phyloP scores from a whole-genome alignment of 2,888 invertebrate genomes.

The Thereva unica region DNA sequence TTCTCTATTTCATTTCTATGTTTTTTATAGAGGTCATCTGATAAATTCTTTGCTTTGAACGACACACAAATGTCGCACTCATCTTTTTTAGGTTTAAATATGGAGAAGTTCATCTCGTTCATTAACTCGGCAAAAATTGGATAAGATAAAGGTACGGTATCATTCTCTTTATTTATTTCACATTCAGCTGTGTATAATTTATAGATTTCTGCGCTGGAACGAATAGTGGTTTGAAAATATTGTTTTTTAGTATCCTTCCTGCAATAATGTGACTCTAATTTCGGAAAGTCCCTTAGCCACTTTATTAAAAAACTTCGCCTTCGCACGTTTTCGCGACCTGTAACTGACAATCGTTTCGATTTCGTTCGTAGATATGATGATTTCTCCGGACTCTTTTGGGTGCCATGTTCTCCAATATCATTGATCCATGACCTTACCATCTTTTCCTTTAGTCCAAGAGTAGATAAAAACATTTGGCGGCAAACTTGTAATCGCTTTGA shows the following conservation, averaged over 20 bases:
- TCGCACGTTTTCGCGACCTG: too few species aligned
- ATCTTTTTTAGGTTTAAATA: slow-evolving; percentile 22
- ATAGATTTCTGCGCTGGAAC: slow-evolving; percentile 8
- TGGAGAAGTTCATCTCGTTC: slow-evolving; percentile 11
- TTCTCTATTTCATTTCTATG: not conserved
- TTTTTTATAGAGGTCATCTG: slow-evolving; percentile 3
- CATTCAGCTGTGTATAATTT: slow-evolving; percentile 12
- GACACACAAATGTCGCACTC: slow-evolving; percentile 24
- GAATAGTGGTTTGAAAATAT: slow-evolving; percentile 1
- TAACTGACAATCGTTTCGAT: too few species aligned
- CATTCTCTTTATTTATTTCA: not conserved
- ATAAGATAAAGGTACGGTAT: not conserved
- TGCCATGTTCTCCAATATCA: slow-evolving; percentile 21
- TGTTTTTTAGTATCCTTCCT: slow-evolving; percentile 10
- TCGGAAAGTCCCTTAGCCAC: slow-evolving; percentile 11
- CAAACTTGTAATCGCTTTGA: slow-evolving; percentile 35
- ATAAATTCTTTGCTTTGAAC: slow-evolving; percentile 13
- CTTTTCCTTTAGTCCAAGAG: slow-evolving; percentile 23
- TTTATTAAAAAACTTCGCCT: not conserved
- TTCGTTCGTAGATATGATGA: not conserved
- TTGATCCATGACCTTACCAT: slow-evolving; percentile 24
- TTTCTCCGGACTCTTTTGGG: slow-evolving; percentile 5
- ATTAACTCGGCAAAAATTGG: not conserved
- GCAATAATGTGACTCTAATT: slow-evolving; percentile 25
- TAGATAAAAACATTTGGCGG: slow-evolving; percentile 29